These are phyloP conservation scores for Paratrypauchen microcephalus DNA, from an alignment of 2,797 vertebrate genomes.

Conservation along the genomic window DNA sequence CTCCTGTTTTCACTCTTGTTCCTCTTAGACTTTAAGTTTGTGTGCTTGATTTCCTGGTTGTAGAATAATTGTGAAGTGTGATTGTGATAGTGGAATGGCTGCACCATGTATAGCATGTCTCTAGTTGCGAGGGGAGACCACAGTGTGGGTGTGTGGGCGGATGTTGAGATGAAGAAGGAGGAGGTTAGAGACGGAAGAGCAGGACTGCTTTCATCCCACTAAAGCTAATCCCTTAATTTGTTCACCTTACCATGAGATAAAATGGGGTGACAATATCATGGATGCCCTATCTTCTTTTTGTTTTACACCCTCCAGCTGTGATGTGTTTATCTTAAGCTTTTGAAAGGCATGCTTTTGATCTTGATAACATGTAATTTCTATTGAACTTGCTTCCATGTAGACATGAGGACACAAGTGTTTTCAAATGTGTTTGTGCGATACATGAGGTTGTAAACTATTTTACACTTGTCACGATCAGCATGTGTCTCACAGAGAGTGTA, in stretches of 20 bases:
- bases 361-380: constrained; percentile 73
- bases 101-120: constrained; percentile 55
- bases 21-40: constrained; percentile 33
- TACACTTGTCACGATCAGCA: constrained; percentile 11
- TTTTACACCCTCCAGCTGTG: constrained; percentile 61
- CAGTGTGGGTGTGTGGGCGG: constrained; percentile 67
- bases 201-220: constrained; percentile 73
- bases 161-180: constrained; percentile 51
- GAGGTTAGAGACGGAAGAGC: constrained; percentile 56
- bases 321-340: constrained; percentile 64
- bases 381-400: constrained; percentile 48
- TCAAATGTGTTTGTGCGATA: constrained; percentile 28
- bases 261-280: constrained; percentile 57
- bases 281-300: constrained; percentile 34
- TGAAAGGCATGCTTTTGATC: constrained; percentile 66
- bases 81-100: constrained; percentile 26
- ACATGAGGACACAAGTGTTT: constrained; percentile 18
- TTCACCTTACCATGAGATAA: constrained; percentile 68
- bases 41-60: constrained; percentile 13
- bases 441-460: constrained; percentile 20
- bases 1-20: constrained; percentile 34
- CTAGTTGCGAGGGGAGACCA: constrained; percentile 69
- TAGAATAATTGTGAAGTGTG: constrained; percentile 48
- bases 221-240: constrained; percentile 67
- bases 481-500: constrained; percentile 13